Percentiles rank a stretch among this genome's conserved stretches.
phyloP scores from a whole-genome alignment of 2,888 invertebrate species.

The Agapostemon virescens region DNA sequence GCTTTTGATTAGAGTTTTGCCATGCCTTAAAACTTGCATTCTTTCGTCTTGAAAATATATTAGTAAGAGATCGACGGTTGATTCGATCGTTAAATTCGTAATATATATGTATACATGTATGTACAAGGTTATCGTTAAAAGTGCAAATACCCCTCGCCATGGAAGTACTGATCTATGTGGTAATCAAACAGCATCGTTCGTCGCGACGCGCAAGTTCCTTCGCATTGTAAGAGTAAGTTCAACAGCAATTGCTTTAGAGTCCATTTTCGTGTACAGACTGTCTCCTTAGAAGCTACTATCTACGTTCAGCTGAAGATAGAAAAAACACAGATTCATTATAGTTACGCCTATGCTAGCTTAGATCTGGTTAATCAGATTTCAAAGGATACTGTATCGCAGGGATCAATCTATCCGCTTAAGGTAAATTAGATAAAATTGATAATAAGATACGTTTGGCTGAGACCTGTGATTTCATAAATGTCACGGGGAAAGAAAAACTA shows the following conservation, averaged over 20 bases:
- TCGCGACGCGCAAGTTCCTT: conserved; percentile 28
- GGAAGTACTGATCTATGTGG: conserved; percentile 47
- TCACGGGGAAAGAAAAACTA: not conserved
- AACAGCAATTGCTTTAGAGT: conserved; percentile 64
- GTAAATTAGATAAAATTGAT: conserved; percentile 41
- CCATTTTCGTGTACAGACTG: conserved; percentile 58
- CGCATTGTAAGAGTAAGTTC: conserved; percentile 46
- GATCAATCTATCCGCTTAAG: conserved; percentile 26
- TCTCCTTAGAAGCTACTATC: conserved; percentile 45
- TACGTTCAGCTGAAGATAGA: conserved; percentile 50
- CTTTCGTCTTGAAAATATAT: conserved; percentile 32
- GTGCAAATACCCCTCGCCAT: conserved; percentile 63
- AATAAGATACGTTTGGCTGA: conserved; percentile 47
- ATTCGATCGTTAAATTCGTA: conserved; percentile 48
- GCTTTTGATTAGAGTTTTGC: conserved; percentile 33
- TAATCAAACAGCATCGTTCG: conserved; percentile 41
- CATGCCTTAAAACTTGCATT: conserved; percentile 16
- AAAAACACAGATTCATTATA: conserved; percentile 47
- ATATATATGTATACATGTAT: conserved; percentile 34
- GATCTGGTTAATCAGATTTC: conserved; percentile 37
- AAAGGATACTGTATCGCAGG: conserved; percentile 41
- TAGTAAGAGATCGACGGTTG: conserved; percentile 39
- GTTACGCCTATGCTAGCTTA: conserved; percentile 51
- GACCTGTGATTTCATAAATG: not conserved
- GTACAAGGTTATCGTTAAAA: conserved; percentile 40